Conservation (phyloP, 1,140 invertebrate species). For the Berghia stephanieae region DNA sequence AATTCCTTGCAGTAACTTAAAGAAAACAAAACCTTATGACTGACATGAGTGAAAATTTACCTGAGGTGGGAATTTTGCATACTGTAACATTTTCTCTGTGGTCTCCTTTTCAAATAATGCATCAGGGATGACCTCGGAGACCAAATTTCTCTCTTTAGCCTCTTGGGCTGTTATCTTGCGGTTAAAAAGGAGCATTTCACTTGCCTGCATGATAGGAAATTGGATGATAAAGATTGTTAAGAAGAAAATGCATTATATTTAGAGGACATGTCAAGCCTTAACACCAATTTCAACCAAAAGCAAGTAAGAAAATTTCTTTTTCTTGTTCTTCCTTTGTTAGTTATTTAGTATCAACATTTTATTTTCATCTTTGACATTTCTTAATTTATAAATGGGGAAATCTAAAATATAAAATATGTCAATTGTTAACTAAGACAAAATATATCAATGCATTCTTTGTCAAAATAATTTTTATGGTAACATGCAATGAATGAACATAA, state of each 20-base stretch:
- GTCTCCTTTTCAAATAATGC: constrained; percentile 72
- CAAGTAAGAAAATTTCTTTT: too few relatives aligned
- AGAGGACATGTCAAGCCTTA: too few relatives aligned
- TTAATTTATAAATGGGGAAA: too few relatives aligned
- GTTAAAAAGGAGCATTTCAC: constrained; percentile 83
- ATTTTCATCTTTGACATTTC: too few relatives aligned
- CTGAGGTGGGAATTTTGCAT: constrained; percentile 55
- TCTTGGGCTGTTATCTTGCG: constrained; percentile 80
- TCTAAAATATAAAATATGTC: neutral
- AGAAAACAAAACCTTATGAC: neutral
- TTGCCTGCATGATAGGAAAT: constrained; percentile 71
- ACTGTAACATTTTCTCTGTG: constrained; percentile 47
- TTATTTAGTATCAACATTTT: too few relatives aligned
- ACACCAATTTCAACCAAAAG: too few relatives aligned
- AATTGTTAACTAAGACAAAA: neutral
- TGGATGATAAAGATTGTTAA: neutral
- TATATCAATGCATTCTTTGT: too few relatives aligned
- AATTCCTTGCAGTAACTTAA: neutral
- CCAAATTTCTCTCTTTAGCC: constrained; percentile 77
- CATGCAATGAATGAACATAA: too few relatives aligned
- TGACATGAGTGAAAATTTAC: constrained; percentile 35
- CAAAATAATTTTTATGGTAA: too few relatives aligned
- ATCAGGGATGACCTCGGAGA: constrained; percentile 76
- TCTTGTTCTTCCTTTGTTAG: too few relatives aligned
- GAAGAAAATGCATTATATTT: too few relatives aligned